Evolutionary conservation across 2,113 vertebrate genomes (phyloP).

Genomic region (Aramus guarauna): DNA sequence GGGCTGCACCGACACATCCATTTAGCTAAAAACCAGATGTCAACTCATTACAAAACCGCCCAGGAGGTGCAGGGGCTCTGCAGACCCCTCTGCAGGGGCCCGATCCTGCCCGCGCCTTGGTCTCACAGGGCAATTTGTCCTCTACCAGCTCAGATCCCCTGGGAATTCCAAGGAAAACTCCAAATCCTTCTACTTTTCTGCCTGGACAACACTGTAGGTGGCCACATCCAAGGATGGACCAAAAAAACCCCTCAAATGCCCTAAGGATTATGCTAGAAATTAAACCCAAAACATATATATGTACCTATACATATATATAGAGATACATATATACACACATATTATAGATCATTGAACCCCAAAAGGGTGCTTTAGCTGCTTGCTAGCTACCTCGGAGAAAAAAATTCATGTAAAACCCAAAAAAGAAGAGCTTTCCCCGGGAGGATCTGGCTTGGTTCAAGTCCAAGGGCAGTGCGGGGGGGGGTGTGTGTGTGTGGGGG

Average conservation of each 20-base stretch:
- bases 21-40: not conserved
- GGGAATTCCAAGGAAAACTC: not conserved
- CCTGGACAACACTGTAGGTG: rapidly evolving
- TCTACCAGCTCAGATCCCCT: not conserved
- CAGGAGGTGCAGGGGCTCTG: not conserved
- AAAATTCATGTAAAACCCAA: not conserved
- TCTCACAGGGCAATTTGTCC: rapidly evolving
- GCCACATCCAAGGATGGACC: not conserved
- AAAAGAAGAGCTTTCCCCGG: not conserved
- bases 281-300: not conserved
- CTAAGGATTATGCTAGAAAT: not conserved
- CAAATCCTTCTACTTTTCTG: not conserved
- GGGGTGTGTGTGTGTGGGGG: not conserved
- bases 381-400: not conserved
- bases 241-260: not conserved
- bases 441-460: not conserved
- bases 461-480: not conserved
- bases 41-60: not conserved
- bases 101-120: not conserved
- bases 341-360: rapidly evolving
- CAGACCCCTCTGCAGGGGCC: not conserved
- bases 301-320: not conserved
- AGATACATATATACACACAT: not conserved
- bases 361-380: not conserved
- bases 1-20: not conserved